Conservation (phyloP, 2,797 vertebrate species). For the Phataginus tricuspis region DNA sequence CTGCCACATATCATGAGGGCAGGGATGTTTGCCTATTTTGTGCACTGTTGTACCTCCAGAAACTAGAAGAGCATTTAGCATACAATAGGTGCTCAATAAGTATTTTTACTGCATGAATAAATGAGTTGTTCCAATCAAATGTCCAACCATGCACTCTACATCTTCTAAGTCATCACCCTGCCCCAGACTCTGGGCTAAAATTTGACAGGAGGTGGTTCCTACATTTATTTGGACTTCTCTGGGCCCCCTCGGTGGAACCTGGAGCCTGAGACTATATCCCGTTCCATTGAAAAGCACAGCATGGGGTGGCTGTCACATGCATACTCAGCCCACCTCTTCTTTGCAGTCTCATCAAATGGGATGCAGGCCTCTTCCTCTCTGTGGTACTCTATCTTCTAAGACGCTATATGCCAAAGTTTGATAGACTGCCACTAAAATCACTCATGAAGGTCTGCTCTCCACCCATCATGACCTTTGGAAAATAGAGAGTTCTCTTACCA, state of each 20-base stretch:
- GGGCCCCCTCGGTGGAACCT: neutral
- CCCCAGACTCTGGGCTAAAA: neutral
- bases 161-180: neutral
- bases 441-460: neutral
- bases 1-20: neutral
- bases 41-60: neutral
- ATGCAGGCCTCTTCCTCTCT: neutral
- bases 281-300: neutral
- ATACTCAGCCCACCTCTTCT: neutral
- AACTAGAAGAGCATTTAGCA: neutral
- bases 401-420: neutral
- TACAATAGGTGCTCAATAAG: neutral
- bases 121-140: neutral
- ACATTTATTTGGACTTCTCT: constrained; percentile 6
- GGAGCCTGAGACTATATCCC: neutral
- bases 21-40: neutral
- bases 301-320: neutral
- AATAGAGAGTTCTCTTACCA: neutral
- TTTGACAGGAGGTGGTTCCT: no score
- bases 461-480: neutral
- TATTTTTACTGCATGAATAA: neutral
- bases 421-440: neutral
- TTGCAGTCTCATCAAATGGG: neutral
- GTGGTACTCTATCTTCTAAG: neutral
- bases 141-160: neutral